phyloP scores from a whole-genome alignment of 1,140 invertebrate species.

The Conopomorpha cramerella region DNA sequence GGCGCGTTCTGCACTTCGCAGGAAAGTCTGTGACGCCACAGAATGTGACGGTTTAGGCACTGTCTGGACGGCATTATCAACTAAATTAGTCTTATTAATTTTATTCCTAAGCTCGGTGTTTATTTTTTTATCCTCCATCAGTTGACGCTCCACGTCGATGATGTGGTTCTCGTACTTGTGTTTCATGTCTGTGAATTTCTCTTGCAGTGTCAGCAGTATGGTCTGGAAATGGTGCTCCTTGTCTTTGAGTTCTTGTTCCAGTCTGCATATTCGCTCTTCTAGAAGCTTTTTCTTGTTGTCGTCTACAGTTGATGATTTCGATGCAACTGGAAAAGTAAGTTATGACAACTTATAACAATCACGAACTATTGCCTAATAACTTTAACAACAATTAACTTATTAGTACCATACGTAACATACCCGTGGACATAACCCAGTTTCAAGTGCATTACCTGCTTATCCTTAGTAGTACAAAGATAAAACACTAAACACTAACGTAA shows the following conservation, averaged over 20 bases:
- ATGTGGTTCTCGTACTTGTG: conserved; percentile 76
- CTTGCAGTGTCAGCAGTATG: conserved; percentile 71
- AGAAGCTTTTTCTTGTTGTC: conserved; percentile 67
- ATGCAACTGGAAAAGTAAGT: conserved; percentile 35
- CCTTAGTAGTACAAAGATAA: too few relatives aligned
- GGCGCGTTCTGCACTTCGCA: conserved; percentile 30
- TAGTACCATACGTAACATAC: too few relatives aligned
- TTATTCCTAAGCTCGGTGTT: conserved; percentile 62
- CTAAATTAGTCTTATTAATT: conserved; percentile 40
- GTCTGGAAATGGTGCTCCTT: conserved; percentile 72
- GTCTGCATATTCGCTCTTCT: conserved; percentile 69
- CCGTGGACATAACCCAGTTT: too few relatives aligned
- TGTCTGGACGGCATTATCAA: conserved; percentile 31
- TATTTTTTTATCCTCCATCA: conserved; percentile 63
- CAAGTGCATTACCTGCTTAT: too few relatives aligned
- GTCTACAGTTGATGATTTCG: conserved; percentile 62
- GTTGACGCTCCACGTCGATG: conserved; percentile 70
- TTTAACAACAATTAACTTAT: too few relatives aligned
- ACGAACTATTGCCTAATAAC: too few relatives aligned
- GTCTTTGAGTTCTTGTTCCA: conserved; percentile 70
- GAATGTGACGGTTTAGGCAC: conserved; percentile 14
- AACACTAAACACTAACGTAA: too few relatives aligned
- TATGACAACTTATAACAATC: too few relatives aligned
- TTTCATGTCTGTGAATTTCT: conserved; percentile 75
- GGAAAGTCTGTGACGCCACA: conserved; percentile 31